phyloP scores from a whole-genome alignment of 2,888 invertebrate genomes.

The Cheilosia variabilis region DNA sequence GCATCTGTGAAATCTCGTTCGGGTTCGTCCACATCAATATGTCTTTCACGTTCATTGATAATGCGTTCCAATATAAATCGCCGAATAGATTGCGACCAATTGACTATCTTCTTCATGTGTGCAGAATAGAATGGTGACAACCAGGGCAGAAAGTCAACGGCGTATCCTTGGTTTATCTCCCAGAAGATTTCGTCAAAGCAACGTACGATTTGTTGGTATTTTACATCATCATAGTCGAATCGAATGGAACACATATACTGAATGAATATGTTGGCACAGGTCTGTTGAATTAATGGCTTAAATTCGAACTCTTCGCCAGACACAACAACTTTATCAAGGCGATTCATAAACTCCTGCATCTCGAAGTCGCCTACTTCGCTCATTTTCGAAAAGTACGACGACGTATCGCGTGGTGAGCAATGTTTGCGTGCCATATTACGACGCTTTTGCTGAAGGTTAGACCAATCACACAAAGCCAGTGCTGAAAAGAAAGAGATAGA shows the following conservation, averaged over 20 bases:
- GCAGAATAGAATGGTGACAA: slow-evolving; percentile 88
- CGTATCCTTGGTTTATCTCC: slow-evolving; percentile 94
- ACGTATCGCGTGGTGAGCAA: slow-evolving; percentile 90
- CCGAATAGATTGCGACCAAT: slow-evolving; percentile 88
- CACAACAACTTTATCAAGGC: slow-evolving; percentile 84
- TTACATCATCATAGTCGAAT: slow-evolving; percentile 87
- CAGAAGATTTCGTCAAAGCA: slow-evolving; percentile 93
- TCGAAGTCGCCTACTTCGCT: slow-evolving; percentile 87
- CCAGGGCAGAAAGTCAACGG: slow-evolving; percentile 92
- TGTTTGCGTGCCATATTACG: slow-evolving; percentile 90
- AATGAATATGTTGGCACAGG: slow-evolving; percentile 91
- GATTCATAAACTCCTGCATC: slow-evolving; percentile 85
- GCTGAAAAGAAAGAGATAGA: slow-evolving; percentile 85
- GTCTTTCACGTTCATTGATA: slow-evolving; percentile 84
- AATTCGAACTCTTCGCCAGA: slow-evolving; percentile 84
- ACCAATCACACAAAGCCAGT: slow-evolving; percentile 93
- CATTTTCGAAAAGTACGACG: slow-evolving; percentile 88
- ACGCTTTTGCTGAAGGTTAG: slow-evolving; percentile 90
- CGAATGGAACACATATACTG: slow-evolving; percentile 91
- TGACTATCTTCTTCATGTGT: slow-evolving; percentile 87
- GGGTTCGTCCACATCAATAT: slow-evolving; percentile 84
- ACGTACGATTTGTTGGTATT: slow-evolving; percentile 87
- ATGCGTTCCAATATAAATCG: slow-evolving; percentile 89
- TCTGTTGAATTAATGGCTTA: slow-evolving; percentile 88
- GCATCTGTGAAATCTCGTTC: slow-evolving; percentile 91